Conservation (phyloP, 1,140 invertebrate genomes). For the Linepithema humile region DNA sequence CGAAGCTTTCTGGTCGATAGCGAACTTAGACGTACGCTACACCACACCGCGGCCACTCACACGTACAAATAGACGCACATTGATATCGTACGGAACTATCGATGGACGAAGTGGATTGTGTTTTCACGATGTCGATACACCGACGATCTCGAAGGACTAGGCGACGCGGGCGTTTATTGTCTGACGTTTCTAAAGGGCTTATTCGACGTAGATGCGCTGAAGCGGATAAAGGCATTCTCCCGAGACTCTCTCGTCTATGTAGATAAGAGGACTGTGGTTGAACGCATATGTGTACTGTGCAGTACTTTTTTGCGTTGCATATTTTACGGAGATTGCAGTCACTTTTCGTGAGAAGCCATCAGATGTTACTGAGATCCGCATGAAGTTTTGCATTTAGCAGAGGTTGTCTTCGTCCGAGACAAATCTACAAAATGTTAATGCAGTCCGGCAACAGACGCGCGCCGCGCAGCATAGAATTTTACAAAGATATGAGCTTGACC, state of each 20-base stretch:
- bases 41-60: neutral
- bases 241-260: neutral
- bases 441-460: too few species aligned
- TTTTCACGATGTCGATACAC: slow-evolving; percentile 45
- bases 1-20: slow-evolving; percentile 36
- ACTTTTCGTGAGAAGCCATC: neutral
- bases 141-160: slow-evolving; percentile 24
- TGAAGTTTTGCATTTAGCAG: neutral
- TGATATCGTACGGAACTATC: slow-evolving; percentile 31
- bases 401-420: neutral
- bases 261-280: neutral
- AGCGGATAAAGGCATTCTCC: slow-evolving; percentile 10
- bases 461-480: neutral
- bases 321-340: neutral
- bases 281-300: too few species aligned
- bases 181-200: slow-evolving; percentile 39
- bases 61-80: neutral
- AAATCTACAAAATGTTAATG: neutral
- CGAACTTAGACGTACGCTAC: slow-evolving; percentile 9
- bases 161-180: slow-evolving; percentile 30
- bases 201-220: slow-evolving; percentile 8
- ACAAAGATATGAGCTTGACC: neutral
- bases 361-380: neutral
- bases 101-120: slow-evolving; percentile 29
- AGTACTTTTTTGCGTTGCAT: neutral